phyloP scores from a whole-genome alignment of 2,888 invertebrate genomes.

The Pachycephus smyrnensis region DNA sequence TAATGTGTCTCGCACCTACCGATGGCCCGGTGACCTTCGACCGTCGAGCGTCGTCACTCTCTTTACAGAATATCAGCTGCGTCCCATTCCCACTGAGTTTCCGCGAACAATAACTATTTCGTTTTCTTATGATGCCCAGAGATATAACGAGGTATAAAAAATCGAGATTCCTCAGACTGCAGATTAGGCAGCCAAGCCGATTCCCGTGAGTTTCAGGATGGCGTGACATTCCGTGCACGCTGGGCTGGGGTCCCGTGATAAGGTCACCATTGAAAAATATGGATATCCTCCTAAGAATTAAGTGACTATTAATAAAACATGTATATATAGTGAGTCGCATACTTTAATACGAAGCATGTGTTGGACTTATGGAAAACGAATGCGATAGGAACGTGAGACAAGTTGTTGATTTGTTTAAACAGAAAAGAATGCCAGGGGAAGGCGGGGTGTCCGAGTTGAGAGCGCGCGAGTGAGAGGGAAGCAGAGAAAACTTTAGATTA shows the following conservation, averaged over 20 bases:
- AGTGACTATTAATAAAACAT: not conserved
- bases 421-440: too few species aligned
- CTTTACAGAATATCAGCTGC: too few species aligned
- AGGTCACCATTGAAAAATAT: not conserved
- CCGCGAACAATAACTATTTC: too few species aligned
- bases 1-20: too few species aligned
- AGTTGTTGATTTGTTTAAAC: not conserved
- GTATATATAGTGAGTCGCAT: not conserved
- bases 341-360: not conserved
- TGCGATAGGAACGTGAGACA: not conserved
- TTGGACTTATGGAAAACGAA: not conserved
- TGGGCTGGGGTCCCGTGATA: too few species aligned
- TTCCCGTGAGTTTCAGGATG: not conserved
- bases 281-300: not conserved
- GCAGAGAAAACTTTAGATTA: not conserved
- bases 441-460: too few species aligned
- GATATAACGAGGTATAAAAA: too few species aligned
- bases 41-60: too few species aligned
- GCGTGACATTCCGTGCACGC: not conserved
- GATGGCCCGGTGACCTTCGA: too few species aligned
- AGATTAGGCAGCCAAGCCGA: not conserved
- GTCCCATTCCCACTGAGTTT: too few species aligned
- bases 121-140: too few species aligned
- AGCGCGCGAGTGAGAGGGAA: not conserved
- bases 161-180: not conserved